Evolutionary conservation across 2,888 invertebrate species (phyloP), one percentile per base, ranked within the genome.

Genomic region (Orthosia cruda): DNA sequence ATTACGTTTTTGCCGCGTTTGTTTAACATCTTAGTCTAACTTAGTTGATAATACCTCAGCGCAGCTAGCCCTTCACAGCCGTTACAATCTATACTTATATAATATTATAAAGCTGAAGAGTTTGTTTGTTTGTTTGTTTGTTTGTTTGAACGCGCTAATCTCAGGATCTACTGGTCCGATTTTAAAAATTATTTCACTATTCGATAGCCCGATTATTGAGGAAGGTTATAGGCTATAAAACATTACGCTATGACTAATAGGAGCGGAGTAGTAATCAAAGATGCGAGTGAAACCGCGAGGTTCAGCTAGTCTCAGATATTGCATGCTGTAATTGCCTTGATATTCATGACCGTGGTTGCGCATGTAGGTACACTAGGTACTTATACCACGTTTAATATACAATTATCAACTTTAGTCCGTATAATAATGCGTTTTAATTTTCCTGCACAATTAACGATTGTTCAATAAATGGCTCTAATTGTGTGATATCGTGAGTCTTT

Each of bases 291-390:
- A n/a, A n/a, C n/a, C n/a, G n/a, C n/a, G n/a, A n/a, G n/a, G n/a
- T n/a, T n/a, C n/a, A n/a, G n/a, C n/a, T n/a, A n/a, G n/a, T n/a
- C 59, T 47, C 20, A 67, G 23, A 23, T 23, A 40, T 77, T 77
- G 58, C 58, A n/a, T 52, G 58, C 16, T 32, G 23, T n/a, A 69
- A 49, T 69, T 15, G 12, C 69, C 78, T 77, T 26, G 78, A 70
- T 77, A 70, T 49, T 70, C 75, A 61, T 75, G 59, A 69, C 52
- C 40, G 78, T 70, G 70, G 70, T 32, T 13, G 49, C 70, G 49
- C 52, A 59, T 20, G 32, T 40, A 52, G 49, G 13, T 32, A 11
- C 16, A 32, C n/a, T 40, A 52, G 49, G 13, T 32, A 11, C 16
- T 47, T 16, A n/a, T n/a, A 16, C 18, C 15, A 18, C 18, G 16